Base-by-base conservation (phyloP, 2,797 vertebrate genomes). In the Syngnathus acus region DNA sequence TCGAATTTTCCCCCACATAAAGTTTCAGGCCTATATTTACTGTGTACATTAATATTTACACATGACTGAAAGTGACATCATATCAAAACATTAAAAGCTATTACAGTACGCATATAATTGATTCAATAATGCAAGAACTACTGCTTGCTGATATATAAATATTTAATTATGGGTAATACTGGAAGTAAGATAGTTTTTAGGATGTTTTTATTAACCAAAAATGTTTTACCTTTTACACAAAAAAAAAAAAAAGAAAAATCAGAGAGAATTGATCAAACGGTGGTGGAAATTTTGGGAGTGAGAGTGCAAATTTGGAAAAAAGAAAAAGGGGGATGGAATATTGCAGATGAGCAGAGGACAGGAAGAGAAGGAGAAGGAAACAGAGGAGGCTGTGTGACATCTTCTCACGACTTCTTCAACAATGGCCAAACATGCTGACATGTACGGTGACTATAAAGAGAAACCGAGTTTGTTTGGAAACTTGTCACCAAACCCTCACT, bases 221-320 rank as follows among this genome's bases (percentile, higher is more conserved):
- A 43, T 43, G 9, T 43, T 43, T 43, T 43, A 43, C 2, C 9
- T 43, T 42, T 42, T 42, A 42, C 11, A 62, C 19, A 47, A 23
- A 54, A 47, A 50, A 67, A 50, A 59, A 32, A 64, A 60, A 55
- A 14, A 2, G 26, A 48, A 61, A 50, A 67, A n/a, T n/a, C 53
- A 54, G 37, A 74, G 65, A 55, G 64, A 72, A 73, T 60, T 5
- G 69, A 76, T 67, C 42, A 50, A 66, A 73, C 2, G 21, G 69
- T 63, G 67, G 58, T 54, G 74, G 78, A 85, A 82, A 83, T 82
- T 73, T 71, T 74, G 81, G 82, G 81, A 87, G 83, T 75, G 9
- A 66, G 19, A 68, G 19, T 69, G 63, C 37, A 55, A 59, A 37
- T 9, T 37, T 50, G 38, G 19, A 73, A 37, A 32, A 50, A 19